Base-by-base conservation (phyloP, 2,797 vertebrate genomes). In the Phrynocephalus forsythii region DNA sequence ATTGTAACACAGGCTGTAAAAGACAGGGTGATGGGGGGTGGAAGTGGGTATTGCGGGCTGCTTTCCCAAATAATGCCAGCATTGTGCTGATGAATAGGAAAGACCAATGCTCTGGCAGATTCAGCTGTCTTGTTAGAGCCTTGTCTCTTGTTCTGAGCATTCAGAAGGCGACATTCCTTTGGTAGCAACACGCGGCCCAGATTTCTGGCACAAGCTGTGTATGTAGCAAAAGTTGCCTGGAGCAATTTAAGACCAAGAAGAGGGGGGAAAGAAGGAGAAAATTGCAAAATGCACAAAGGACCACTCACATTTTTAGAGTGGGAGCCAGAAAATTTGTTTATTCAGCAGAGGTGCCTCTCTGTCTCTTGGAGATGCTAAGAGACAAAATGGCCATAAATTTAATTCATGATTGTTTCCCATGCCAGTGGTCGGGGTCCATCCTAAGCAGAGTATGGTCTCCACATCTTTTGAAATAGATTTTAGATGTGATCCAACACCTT, bases 121-220 rank as follows among this genome's bases (percentile, higher is more conserved):
- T 94, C 84, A 92, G 94, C 93, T 94, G 93, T 94, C 94, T 94
- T 76, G 93, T 94, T 94, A 93, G 86, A 92, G 94, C 87, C 92
- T 95, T 95, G 95, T 96, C 94, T 89, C 96, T 96, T 96, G 95
- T 97, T 96, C 91, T 94, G 86, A 87, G 85, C 18, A 1, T 90
- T 96, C 96, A 95, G 97, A 96, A 95, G 95, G 94, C 9, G 26
- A 89, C 96, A 95, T 97, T 96, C 94, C 95, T 95, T 89, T 93
- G 92, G 94, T 93, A 92, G 91, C 93, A 94, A 5, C 50, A 78
- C 90, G 92, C 87, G 91, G 93, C 93, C 91, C 0, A 0, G 89
- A 87, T 94, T 95, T 88, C 93, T 95, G 94, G 92, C 95, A 92
- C 88, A n/a, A 44, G 86, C 89, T 94, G 0, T 38, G 79, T 91